Evolutionary conservation across 2,113 vertebrate species (phyloP).

Genomic region (Odobenus rosmarus): DNA sequence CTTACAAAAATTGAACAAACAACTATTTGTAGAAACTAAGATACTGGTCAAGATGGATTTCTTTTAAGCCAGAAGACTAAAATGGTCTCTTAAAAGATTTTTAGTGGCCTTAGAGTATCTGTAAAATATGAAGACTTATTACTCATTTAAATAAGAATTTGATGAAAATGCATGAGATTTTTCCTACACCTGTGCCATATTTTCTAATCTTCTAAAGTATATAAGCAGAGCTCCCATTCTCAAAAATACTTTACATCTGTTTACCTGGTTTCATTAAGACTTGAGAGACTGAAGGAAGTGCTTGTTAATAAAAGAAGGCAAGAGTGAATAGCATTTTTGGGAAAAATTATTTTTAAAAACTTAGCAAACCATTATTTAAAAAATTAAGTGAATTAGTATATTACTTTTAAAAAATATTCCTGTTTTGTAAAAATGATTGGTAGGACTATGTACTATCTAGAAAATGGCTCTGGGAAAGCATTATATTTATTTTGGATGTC

Average conservation of each 20-base stretch:
- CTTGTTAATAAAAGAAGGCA: not conserved
- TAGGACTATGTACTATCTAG: accelerated
- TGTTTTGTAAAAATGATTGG: not conserved
- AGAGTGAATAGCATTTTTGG: not conserved
- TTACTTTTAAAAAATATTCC: not conserved
- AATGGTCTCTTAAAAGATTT: not conserved
- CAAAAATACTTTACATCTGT: not conserved
- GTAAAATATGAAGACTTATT: not conserved
- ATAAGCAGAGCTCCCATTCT: not conserved
- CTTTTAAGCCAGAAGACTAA: not conserved
- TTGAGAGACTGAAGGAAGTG: not conserved
- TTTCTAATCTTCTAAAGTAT: not conserved
- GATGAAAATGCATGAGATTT: not conserved
- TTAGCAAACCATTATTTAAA: not conserved
- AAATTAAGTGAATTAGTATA: not conserved
- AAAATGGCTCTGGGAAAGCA: not conserved
- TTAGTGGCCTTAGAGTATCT: not conserved
- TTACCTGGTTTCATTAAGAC: not conserved
- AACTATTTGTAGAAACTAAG: not conserved
- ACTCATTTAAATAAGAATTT: not conserved
- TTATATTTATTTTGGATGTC: not conserved
- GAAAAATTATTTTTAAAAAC: not conserved
- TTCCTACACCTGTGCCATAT: not conserved
- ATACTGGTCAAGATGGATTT: not conserved
- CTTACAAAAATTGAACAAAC: not conserved